These are phyloP conservation scores for Halesus radiatus DNA, from an alignment of 1,140 invertebrate genomes.

Conservation along the genomic window DNA sequence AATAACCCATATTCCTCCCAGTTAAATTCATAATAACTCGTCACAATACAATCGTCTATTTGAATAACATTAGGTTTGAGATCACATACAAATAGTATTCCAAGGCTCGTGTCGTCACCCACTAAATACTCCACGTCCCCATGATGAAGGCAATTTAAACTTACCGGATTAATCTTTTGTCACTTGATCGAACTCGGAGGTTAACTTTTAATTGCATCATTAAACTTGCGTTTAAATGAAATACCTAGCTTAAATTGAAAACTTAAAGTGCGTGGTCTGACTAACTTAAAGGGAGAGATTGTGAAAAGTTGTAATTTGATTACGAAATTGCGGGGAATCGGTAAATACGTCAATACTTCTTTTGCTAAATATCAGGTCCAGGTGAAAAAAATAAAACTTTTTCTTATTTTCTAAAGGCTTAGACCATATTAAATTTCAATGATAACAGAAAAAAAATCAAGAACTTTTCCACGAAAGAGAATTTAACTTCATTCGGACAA, in stretches of 20 bases:
- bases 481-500: too few species aligned
- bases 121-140: background rate
- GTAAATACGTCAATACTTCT: too few species aligned
- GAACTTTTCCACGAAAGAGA: too few species aligned
- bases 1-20: background rate
- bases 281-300: too few species aligned
- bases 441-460: too few species aligned
- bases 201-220: slow-evolving; percentile 56
- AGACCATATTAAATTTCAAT: too few species aligned
- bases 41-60: background rate
- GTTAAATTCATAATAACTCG: background rate
- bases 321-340: too few species aligned
- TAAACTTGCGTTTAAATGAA: slow-evolving; percentile 51
- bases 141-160: slow-evolving; percentile 50
- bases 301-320: too few species aligned
- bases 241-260: slow-evolving; percentile 14
- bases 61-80: background rate
- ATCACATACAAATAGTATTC: background rate
- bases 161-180: slow-evolving; percentile 56
- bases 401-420: too few species aligned
- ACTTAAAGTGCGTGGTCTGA: too few species aligned
- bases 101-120: background rate
- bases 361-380: too few species aligned
- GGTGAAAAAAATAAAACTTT: too few species aligned
- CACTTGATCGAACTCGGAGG: slow-evolving; percentile 49